These are phyloP conservation scores for Anguilla anguilla DNA, from an alignment of 2,797 vertebrate species.

Conservation along the genomic window DNA sequence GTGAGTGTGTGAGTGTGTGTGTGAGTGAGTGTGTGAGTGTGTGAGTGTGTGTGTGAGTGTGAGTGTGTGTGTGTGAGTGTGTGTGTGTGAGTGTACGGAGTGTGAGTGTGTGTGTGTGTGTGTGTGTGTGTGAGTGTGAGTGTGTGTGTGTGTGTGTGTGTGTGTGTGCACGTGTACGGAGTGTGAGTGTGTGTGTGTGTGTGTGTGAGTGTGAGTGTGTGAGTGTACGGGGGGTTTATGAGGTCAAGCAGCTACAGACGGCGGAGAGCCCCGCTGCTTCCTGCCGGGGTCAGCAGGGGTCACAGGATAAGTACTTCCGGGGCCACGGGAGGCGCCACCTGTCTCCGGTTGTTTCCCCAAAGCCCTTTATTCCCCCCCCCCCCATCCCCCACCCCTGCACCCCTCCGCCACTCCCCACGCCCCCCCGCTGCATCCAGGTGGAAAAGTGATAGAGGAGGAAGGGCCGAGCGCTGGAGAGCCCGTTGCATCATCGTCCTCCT, in stretches of 20 bases:
- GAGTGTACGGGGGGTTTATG: neutral
- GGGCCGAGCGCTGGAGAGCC: neutral
- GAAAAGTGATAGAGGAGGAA: constrained; percentile 34
- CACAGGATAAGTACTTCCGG: constrained; percentile 67
- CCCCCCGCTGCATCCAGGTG: constrained; percentile 59
- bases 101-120: too few relatives aligned
- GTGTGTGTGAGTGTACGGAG: neutral
- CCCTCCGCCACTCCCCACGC: neutral
- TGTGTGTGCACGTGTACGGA: neutral
- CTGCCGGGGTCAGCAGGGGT: constrained; percentile 62
- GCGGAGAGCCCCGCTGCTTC: constrained; percentile 51
- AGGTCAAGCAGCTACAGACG: constrained; percentile 71
- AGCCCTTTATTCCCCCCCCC: neutral
- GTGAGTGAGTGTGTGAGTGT: too few relatives aligned
- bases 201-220: neutral
- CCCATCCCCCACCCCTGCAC: neutral
- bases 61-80: neutral
- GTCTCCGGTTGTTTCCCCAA: constrained; percentile 54
- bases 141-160: neutral
- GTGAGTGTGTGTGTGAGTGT: neutral
- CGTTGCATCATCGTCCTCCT: neutral
- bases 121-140: too few relatives aligned
- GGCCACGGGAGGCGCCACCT: constrained; percentile 64
- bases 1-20: too few relatives aligned
- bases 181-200: neutral